A percentile compares a stretch with the other conserved stretches of the same genome.
These are phyloP conservation scores for Lepidocolaptes lacrymiger DNA, from an alignment of 2,797 vertebrate genomes.

Conservation along the genomic window DNA sequence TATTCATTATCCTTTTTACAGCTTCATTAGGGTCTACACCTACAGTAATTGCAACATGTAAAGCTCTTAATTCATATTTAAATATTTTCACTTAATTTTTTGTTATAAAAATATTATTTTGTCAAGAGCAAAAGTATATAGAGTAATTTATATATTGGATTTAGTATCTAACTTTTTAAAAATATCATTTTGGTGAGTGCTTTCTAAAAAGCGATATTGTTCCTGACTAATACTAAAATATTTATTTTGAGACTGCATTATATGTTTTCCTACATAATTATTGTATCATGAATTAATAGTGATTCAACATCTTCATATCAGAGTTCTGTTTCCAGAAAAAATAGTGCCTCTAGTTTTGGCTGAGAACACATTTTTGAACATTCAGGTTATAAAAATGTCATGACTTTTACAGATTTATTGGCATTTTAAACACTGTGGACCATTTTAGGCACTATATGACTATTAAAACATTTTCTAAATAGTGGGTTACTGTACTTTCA, in stretches of 20 bases:
- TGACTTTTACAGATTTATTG: neutral
- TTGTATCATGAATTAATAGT: neutral
- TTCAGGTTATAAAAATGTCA: neutral
- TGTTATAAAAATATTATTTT: neutral
- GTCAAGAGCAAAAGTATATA: neutral
- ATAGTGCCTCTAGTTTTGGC: neutral
- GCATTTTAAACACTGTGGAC: neutral
- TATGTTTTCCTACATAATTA: neutral
- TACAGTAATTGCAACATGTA: neutral
- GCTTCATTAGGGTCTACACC: neutral
- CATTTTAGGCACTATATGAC: neutral
- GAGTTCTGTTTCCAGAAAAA: neutral
- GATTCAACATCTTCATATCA: neutral
- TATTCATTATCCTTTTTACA: neutral
- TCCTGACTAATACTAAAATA: neutral
- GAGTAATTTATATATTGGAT: neutral
- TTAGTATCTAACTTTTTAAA: neutral
- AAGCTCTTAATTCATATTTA: neutral
- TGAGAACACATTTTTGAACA: neutral
- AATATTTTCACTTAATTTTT: neutral
- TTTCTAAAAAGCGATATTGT: neutral
- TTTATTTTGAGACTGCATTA: neutral
- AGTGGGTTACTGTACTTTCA: neutral
- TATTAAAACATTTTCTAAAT: neutral
- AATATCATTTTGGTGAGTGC: neutral